Conservation (phyloP, 2,113 vertebrate species). For the Sula dactylatra region DNA sequence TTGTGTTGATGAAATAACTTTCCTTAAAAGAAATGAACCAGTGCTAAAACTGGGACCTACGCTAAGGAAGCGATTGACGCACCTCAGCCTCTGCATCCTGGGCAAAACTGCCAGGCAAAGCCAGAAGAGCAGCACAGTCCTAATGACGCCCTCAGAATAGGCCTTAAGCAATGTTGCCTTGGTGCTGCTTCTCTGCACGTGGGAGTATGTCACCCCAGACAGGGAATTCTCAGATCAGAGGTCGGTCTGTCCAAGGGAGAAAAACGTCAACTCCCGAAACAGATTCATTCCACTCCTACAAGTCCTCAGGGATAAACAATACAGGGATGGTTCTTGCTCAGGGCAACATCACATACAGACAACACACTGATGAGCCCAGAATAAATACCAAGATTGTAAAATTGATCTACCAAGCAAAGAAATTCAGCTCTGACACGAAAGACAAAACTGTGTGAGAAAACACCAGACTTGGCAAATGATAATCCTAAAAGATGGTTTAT, state of each 20-base stretch:
- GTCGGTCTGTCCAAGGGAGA: constrained; percentile 12
- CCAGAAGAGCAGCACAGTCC: neutral
- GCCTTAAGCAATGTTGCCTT: constrained; percentile 14
- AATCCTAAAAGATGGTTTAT: neutral
- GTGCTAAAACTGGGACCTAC: neutral
- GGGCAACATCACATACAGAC: constrained; percentile 48
- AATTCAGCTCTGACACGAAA: constrained; percentile 26
- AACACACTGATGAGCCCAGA: constrained; percentile 44
- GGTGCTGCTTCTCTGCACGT: neutral
- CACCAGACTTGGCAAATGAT: neutral
- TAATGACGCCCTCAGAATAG: constrained; percentile 1
- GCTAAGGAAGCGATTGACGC: neutral
- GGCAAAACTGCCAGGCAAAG: neutral
- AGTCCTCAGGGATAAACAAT: constrained; percentile 50
- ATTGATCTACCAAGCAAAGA: constrained; percentile 55
- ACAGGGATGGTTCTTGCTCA: constrained; percentile 45
- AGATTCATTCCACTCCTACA: constrained; percentile 37
- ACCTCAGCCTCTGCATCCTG: neutral
- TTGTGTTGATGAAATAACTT: neutral
- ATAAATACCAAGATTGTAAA: constrained; percentile 62
- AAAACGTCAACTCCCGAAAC: constrained; percentile 16
- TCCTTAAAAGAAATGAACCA: neutral
- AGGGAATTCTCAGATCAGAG: constrained; percentile 39
- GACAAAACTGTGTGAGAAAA: constrained; percentile 31
- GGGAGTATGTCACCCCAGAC: constrained; percentile 22